Evolutionary conservation across 2,797 vertebrate species (phyloP).

Genomic region (Sarcophilus harrisii): DNA sequence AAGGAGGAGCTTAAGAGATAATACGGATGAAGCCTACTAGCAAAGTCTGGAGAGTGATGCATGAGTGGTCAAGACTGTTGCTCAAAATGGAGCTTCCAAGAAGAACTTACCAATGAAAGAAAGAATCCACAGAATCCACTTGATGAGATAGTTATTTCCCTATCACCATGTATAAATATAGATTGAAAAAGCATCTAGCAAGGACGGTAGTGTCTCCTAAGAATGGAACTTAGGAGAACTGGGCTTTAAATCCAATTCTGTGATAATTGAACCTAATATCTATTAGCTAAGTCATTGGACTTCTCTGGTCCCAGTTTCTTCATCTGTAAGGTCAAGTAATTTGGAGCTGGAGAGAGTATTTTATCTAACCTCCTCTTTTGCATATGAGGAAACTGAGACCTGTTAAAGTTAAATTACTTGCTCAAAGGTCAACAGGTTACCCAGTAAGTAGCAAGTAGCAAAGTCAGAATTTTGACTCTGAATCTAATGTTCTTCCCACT

Average conservation of each 20-base stretch:
- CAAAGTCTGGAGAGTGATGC: not conserved
- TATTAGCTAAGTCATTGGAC: not conserved
- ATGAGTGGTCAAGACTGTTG: not conserved
- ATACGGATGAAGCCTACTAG: not conserved
- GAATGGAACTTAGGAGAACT: not conserved
- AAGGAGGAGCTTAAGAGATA: not conserved
- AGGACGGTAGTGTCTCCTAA: not conserved
- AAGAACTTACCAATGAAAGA: not conserved
- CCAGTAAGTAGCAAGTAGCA: not conserved
- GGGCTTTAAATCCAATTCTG: not conserved
- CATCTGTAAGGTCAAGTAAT: not conserved
- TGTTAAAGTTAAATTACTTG: not conserved
- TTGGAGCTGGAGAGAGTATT: not conserved
- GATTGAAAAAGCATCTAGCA: not conserved
- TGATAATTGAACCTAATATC: not conserved
- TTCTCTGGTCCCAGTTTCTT: not conserved
- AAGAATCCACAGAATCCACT: not conserved
- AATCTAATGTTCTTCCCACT: not conserved
- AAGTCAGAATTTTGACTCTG: not conserved
- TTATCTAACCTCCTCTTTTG: not conserved
- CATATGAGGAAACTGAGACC: not conserved
- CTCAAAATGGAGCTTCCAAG: not conserved
- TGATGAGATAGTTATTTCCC: not conserved
- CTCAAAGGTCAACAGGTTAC: not conserved
- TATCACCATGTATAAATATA: not conserved